These are phyloP conservation scores for Mylabris sibirica DNA, from an alignment of 2,888 invertebrate genomes.

Conservation along the genomic window DNA sequence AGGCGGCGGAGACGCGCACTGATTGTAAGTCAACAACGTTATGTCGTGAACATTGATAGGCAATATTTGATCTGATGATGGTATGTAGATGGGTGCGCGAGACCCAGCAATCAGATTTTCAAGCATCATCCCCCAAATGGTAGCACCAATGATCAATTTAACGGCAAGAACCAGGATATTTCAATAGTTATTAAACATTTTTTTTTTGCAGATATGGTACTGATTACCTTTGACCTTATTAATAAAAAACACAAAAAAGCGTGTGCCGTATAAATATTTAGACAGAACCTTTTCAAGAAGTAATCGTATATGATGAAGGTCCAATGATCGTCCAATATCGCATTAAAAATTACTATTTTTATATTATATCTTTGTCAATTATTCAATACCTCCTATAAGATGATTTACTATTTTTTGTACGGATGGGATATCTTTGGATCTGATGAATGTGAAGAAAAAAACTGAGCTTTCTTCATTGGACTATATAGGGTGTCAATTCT, in stretches of 20 bases:
- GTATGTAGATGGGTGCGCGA: slow-evolving; percentile 58
- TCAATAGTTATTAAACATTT: background rate
- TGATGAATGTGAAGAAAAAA: no score
- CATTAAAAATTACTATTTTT: no score
- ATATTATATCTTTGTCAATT: no score
- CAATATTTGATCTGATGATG: slow-evolving; percentile 43
- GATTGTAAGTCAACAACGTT: slow-evolving; percentile 50
- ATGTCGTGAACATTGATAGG: slow-evolving; percentile 37
- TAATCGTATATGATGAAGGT: no score
- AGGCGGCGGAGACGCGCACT: slow-evolving; percentile 52
- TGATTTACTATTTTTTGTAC: no score
- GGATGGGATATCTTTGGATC: no score
- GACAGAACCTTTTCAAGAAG: no score
- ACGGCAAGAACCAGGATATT: background rate
- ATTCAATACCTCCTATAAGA: no score
- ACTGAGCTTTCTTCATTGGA: no score
- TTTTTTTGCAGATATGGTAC: background rate
- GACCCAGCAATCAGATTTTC: slow-evolving; percentile 54
- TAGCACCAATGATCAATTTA: background rate
- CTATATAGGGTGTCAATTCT: no score
- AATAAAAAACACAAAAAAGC: background rate
- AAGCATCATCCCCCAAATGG: slow-evolving; percentile 46
- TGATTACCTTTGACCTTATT: background rate
- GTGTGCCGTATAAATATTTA: background rate
- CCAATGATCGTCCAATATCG: no score